phyloP scores from a whole-genome alignment of 2,797 vertebrate species.

The Sebastes jordani region DNA sequence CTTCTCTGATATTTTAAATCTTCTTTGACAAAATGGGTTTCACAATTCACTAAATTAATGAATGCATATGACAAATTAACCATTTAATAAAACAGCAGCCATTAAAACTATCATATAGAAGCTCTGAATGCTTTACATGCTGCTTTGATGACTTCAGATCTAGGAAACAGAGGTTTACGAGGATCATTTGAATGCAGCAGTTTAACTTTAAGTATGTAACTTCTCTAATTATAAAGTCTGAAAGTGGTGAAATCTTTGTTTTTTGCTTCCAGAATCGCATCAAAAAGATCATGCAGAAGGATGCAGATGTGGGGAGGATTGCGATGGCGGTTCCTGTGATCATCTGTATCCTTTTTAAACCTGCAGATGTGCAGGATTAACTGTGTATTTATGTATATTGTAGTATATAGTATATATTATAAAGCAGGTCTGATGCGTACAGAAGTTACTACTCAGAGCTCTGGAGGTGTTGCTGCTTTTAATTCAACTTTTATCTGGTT shows the following conservation, averaged over 20 bases:
- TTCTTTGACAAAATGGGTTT: no score
- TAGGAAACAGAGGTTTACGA: background rate
- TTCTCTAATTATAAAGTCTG: background rate
- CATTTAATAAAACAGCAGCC: background rate
- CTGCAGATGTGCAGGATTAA: background rate
- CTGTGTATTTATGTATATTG: no score
- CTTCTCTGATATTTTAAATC: no score
- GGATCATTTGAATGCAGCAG: conserved; percentile 12
- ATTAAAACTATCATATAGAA: background rate
- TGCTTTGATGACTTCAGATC: background rate
- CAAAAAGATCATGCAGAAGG: conserved; percentile 86
- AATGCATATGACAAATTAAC: background rate
- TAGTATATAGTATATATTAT: background rate
- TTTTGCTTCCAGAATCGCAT: conserved; percentile 73
- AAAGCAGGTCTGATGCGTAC: no score
- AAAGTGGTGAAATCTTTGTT: background rate
- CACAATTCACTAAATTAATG: background rate
- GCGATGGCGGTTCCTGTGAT: conserved; percentile 81
- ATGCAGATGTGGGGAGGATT: conserved; percentile 81
- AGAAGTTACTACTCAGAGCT: background rate
- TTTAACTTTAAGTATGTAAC: no score
- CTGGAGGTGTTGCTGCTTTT: background rate
- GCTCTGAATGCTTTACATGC: background rate
- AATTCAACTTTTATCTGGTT: background rate
- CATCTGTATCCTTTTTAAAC: conserved; percentile 79